Evolutionary conservation across 2,888 invertebrate species (phyloP).

Genomic region (Thera obeliscata): DNA sequence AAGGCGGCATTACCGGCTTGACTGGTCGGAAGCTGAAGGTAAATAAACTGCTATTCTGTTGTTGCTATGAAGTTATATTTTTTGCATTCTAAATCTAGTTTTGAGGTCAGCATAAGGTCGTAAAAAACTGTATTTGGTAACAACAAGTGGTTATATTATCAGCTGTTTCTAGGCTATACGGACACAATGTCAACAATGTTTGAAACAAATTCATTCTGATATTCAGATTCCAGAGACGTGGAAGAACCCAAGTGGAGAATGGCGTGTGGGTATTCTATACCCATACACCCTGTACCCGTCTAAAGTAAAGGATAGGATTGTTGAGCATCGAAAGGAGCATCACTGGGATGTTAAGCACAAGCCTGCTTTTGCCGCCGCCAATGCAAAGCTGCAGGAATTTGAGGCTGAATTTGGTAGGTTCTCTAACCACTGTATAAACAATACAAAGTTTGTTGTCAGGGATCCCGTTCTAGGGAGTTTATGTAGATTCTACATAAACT

Average conservation of each 20-base stretch:
- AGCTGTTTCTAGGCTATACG: no score
- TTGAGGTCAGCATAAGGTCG: constrained; percentile 30
- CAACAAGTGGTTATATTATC: constrained; percentile 9
- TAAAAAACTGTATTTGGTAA: constrained; percentile 8
- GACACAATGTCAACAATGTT: no score
- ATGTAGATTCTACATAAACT: no score
- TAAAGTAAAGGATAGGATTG: constrained; percentile 91
- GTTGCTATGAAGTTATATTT: constrained; percentile 20
- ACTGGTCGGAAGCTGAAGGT: constrained; percentile 96
- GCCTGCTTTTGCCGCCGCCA: constrained; percentile 90
- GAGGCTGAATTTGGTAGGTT: constrained; percentile 86
- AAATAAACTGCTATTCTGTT: constrained; percentile 42
- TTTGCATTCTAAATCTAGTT: constrained; percentile 17
- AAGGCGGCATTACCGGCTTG: constrained; percentile 92
- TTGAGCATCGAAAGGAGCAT: constrained; percentile 91
- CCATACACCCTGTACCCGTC: constrained; percentile 94
- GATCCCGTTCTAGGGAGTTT: no score
- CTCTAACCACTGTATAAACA: no score
- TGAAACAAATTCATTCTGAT: not conserved
- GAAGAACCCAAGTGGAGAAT: constrained; percentile 93
- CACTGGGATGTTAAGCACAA: constrained; percentile 94
- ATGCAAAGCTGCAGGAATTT: constrained; percentile 89
- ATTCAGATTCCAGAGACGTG: constrained; percentile 91
- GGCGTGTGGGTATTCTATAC: constrained; percentile 94
- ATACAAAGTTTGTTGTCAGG: no score